These are phyloP conservation scores for Anneissia japonica DNA, from an alignment of 35 echinoderm and acorn worm genomes.

Conservation along the genomic window DNA sequence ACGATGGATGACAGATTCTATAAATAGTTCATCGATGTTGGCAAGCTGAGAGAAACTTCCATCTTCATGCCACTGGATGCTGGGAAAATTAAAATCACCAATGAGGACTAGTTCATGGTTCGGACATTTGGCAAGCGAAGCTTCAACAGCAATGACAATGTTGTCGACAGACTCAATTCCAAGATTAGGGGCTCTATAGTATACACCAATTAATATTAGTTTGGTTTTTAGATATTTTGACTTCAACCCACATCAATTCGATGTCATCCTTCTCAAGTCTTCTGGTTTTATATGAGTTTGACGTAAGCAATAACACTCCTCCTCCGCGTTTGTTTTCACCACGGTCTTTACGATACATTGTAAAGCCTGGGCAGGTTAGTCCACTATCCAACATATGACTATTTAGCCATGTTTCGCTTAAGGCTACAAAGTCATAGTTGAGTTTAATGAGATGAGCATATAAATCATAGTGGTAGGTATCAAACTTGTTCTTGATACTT, in stretches of 20 bases:
- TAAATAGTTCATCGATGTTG: slow-evolving; percentile 2
- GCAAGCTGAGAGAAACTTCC: not conserved
- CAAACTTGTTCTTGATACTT: not conserved
- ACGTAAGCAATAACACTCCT: not conserved
- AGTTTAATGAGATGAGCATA: not conserved
- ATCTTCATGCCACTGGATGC: not conserved
- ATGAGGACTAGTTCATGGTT: not conserved
- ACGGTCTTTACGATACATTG: not conserved
- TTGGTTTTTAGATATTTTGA: not conserved
- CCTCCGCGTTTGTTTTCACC: not conserved
- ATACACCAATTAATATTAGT: slow-evolving; percentile 8
- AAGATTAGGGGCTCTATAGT: not conserved
- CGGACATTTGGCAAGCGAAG: not conserved
- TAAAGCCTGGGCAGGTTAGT: not conserved
- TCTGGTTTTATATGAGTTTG: not conserved
- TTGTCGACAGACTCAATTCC: not conserved
- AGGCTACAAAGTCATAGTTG: not conserved
- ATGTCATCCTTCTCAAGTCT: not conserved
- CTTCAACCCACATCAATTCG: slow-evolving; percentile 15
- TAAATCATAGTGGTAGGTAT: not conserved
- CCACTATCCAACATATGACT: not conserved
- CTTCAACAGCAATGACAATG: not conserved
- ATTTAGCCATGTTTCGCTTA: not conserved
- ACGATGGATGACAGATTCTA: slow-evolving; percentile 8
- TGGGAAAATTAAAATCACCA: slow-evolving; percentile 14